Evolutionary conservation across 2,113 vertebrate species (phyloP).

Genomic region (Grantiella picta): DNA sequence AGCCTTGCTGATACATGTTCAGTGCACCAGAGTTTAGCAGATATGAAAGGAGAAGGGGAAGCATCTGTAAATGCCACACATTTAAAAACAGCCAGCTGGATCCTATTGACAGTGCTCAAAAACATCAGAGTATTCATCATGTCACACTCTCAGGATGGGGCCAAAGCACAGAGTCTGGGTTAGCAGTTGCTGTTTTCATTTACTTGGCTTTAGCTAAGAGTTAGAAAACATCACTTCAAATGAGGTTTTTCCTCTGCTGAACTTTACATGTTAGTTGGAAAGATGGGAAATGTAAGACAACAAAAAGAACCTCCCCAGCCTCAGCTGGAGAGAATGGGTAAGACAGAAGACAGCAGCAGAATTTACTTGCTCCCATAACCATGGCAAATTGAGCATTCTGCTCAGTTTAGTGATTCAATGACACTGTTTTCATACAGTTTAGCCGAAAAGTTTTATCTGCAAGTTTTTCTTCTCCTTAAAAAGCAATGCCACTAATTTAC

Average conservation of each 20-base stretch:
- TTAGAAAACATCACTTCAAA: background rate
- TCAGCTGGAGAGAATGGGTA: background rate
- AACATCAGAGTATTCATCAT: background rate
- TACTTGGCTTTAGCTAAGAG: background rate
- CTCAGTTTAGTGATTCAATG: background rate
- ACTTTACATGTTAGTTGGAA: background rate
- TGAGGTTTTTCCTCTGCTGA: background rate
- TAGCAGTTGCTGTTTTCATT: background rate
- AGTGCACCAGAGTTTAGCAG: background rate
- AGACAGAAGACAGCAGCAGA: background rate
- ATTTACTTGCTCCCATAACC: background rate
- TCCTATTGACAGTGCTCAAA: background rate
- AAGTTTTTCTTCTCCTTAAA: background rate
- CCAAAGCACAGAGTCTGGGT: background rate
- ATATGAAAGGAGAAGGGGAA: background rate
- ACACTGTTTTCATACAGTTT: background rate
- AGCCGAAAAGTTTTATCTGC: background rate
- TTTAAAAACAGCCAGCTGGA: background rate
- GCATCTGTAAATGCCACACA: background rate
- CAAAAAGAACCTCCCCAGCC: background rate
- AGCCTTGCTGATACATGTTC: accelerated
- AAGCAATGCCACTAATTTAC: background rate
- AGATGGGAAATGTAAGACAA: background rate
- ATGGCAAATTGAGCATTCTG: background rate
- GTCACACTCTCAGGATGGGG: background rate